Evolutionary conservation across 2,888 invertebrate genomes (phyloP), one percentile per base, ranked within the genome.

Genomic region (Aradus depressus): DNA sequence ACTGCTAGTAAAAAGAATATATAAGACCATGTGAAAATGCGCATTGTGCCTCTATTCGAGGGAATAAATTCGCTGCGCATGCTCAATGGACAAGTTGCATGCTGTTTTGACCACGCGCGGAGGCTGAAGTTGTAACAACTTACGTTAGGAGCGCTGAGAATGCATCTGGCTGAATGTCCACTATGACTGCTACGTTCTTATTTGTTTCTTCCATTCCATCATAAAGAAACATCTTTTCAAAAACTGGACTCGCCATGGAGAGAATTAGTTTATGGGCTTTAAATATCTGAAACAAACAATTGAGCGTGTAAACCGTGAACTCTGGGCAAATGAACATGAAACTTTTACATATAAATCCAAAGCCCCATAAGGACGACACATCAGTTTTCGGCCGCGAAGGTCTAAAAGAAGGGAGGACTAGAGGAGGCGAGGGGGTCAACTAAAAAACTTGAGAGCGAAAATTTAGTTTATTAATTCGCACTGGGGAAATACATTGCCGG

Each of bases 221-320:
- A 63, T 75, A 23, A 8, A 23, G 87, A 63, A 89, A 88, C 88
- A 89, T 89, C 0, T 85, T 82, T 63, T 88, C 87, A 63, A 89
- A 89, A 0, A 89, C 88, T 0, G 88, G 88, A 56, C 87, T 87
- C 0, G 86, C 81, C 85, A 87, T 88, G 0, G 88, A 87, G 49
- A 89, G 68, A 54, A 88, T 75, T 26, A 89, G 67, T 66, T 86
- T 87, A 66, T 89, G 88, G 0, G 82, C 84, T 55, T 79, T 74
- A 23, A 88, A 69, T 1, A 79, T 70, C 61, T 83, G 77, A 6
- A 59, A 59, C 34, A 51, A 41, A 35, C 41, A 51, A 43, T 32
- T n/a, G n/a, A 21, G 16, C 3, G 16, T 45, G 14, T 10, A 43
- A 50, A 21, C 21, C 1, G 10, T 43, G 12, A n/a, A 10, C 16